phyloP scores from a whole-genome alignment of 2,797 vertebrate genomes.

The Nannoperca australis region DNA sequence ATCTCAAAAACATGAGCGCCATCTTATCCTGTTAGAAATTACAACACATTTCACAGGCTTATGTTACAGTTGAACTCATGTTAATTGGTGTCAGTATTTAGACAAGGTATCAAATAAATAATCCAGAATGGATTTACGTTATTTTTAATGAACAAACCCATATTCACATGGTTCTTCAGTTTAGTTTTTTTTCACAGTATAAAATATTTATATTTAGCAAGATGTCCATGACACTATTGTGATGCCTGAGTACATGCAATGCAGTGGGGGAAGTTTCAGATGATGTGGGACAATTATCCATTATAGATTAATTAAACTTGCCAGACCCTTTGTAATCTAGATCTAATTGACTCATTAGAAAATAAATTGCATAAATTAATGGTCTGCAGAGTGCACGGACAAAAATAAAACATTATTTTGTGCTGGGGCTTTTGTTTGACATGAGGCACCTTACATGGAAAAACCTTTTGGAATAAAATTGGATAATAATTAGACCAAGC shows the following conservation, averaged over 20 bases:
- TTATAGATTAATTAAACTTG: slow-evolving; percentile 80
- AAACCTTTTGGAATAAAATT: too few relatives aligned
- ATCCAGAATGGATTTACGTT: not conserved
- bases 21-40: not conserved
- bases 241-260: slow-evolving; percentile 26
- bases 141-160: slow-evolving; percentile 2
- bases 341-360: slow-evolving; percentile 83
- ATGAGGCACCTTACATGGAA: not conserved
- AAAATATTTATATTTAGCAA: slow-evolving; percentile 23
- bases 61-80: not conserved
- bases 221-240: slow-evolving; percentile 17
- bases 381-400: slow-evolving; percentile 69
- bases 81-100: slow-evolving; percentile 34
- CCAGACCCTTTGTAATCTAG: slow-evolving; percentile 78
- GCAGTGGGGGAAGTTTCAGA: slow-evolving; percentile 60
- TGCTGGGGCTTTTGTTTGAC: slow-evolving; percentile 12
- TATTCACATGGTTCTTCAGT: not conserved
- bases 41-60: not conserved
- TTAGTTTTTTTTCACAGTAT: slow-evolving; percentile 1
- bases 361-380: slow-evolving; percentile 81
- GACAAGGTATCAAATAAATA: slow-evolving; percentile 18
- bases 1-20: slow-evolving; percentile 9
- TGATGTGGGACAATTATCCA: slow-evolving; percentile 73
- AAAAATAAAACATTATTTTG: slow-evolving; percentile 57
- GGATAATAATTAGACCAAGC: not conserved